Base-by-base conservation (phyloP, 2,113 vertebrate species). In the Tachysurus fulvidraco region DNA sequence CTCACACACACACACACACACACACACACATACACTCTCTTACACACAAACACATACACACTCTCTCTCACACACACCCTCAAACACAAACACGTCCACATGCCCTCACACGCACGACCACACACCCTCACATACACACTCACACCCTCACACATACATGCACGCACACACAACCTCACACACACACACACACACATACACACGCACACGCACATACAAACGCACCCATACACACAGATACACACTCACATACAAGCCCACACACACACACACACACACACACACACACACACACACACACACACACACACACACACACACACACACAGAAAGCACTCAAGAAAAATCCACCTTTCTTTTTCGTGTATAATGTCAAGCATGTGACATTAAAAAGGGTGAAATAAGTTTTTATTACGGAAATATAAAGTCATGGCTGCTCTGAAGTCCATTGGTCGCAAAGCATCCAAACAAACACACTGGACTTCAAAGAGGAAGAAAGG, bases 401-500 rank as follows among this genome's bases (percentile, higher is more conserved):
- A 62, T 77, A 44, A 69, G 17, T 81, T 86, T 86, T 83, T 28
- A 28, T 73, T 74, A 67, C 17, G 67, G 83, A 88, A 90, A 65
- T 50, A 50, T 30, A 74, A 88, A 84, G 17, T 83, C 36, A 74
- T 44, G 84, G 57, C 84, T 60, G 4, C 82, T 87, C 55, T 4
- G 69, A 87, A 85, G 86, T 88, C 80, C 69, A 86, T 46, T 10
- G 21, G 59, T 81, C 60, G 8, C 67, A 84, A 84, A 82, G 81
- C 44, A 23, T 86, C 76, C 81, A 86, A 88, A 90, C 86, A 90
- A 88, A 86, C 87, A 77, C 67, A 62, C 71, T 82, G 54, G 16
- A 84, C 89, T 88, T 90, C 87, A 86, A 88, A 90, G 87, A 64
- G 44, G 21, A 79, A 17, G 30, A 16, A 76, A 74, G 23, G 64